These are phyloP conservation scores for Oostethus manadensis DNA, from an alignment of 2,113 vertebrate species.

Conservation along the genomic window DNA sequence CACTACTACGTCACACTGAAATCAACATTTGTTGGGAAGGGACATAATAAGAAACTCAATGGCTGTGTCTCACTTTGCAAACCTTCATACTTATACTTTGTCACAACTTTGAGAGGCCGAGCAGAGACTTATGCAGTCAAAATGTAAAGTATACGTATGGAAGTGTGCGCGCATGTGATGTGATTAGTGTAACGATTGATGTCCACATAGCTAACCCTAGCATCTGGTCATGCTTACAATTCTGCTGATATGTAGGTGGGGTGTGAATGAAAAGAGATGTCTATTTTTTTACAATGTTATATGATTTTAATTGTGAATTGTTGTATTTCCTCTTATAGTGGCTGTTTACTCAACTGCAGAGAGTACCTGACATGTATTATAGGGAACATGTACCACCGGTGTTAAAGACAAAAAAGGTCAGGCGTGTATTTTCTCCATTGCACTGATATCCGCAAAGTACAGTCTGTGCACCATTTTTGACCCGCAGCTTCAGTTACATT, in stretches of 20 bases:
- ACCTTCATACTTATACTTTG: no score
- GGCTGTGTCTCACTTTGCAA: no score
- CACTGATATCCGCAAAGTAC: no score
- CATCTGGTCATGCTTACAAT: conserved; percentile 57
- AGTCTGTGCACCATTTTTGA: no score
- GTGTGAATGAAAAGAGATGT: conserved; percentile 42
- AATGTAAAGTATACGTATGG: neutral
- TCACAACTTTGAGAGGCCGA: no score
- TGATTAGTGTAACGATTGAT: conserved; percentile 39
- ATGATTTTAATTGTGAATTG: conserved; percentile 45
- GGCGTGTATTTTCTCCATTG: neutral
- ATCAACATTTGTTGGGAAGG: conserved; percentile 36
- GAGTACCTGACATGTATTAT: neutral
- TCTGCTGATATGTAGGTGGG: conserved; percentile 55
- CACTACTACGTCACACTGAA: conserved; percentile 35
- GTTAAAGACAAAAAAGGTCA: conserved; percentile 7
- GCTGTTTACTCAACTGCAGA: neutral
- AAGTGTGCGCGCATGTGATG: neutral
- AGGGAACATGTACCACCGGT: no score
- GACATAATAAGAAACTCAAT: conserved; percentile 7
- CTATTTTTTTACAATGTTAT: conserved; percentile 62
- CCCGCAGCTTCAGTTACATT: no score
- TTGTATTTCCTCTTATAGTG: conserved; percentile 1
- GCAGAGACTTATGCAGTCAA: no score
- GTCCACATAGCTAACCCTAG: conserved; percentile 47